Evolutionary conservation across 2,888 invertebrate species (phyloP).

Genomic region (Muschampia staudingeri): DNA sequence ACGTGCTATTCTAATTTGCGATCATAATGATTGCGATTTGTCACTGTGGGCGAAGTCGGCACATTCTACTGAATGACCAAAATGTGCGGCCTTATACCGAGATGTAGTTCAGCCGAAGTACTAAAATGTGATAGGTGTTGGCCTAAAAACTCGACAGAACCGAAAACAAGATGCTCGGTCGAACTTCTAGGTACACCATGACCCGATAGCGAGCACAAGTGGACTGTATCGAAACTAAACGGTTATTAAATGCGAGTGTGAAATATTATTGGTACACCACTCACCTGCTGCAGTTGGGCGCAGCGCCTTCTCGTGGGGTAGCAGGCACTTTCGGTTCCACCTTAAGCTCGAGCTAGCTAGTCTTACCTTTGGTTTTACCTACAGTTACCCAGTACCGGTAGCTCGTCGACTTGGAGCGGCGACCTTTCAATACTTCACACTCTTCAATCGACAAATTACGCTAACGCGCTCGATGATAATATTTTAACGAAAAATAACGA

Average conservation of each 20-base stretch:
- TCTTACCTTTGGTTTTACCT: constrained; percentile 7
- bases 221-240: background rate
- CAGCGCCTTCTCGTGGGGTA: background rate
- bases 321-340: constrained; percentile 2
- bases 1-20: too few relatives aligned
- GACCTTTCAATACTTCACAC: background rate
- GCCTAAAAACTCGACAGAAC: too few relatives aligned
- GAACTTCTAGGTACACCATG: too few relatives aligned
- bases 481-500: too few relatives aligned
- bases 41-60: too few relatives aligned
- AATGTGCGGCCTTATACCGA: too few relatives aligned
- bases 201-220: background rate
- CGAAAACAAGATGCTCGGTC: too few relatives aligned
- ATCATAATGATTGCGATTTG: too few relatives aligned
- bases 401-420: background rate
- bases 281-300: constrained; percentile 1
- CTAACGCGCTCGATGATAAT: too few relatives aligned
- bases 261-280: background rate
- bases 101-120: too few relatives aligned
- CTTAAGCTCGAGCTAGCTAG: constrained; percentile 5
- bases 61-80: too few relatives aligned
- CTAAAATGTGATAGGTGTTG: too few relatives aligned
- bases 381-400: background rate
- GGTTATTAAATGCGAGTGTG: background rate
- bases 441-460: background rate